Conservation (phyloP, 2,797 vertebrate genomes). For the Siniperca scherzeri region DNA sequence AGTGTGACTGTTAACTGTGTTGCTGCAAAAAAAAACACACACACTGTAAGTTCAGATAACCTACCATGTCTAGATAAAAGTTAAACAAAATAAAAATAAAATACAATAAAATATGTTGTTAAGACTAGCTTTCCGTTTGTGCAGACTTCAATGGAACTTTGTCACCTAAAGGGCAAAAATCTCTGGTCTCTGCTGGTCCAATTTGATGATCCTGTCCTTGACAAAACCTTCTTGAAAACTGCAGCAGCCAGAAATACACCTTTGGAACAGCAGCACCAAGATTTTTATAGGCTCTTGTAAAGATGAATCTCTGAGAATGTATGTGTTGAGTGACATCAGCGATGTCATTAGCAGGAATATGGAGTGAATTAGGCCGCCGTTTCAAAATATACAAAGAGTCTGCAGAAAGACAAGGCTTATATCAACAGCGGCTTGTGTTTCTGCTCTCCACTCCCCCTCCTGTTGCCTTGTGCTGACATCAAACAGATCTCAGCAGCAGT, state of each 20-base stretch:
- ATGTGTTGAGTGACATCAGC: slow-evolving; percentile 70
- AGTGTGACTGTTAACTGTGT: not conserved
- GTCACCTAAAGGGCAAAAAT: not conserved
- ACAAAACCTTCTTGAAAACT: not conserved
- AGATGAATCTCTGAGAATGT: slow-evolving; percentile 44
- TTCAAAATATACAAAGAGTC: slow-evolving; percentile 78
- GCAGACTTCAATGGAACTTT: not conserved
- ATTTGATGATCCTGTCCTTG: not conserved
- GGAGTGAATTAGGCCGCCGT: slow-evolving; percentile 70
- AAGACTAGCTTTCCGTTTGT: not conserved
- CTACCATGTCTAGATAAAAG: not conserved
- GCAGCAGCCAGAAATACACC: slow-evolving; percentile 16
- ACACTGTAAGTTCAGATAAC: not conserved
- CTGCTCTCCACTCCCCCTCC: slow-evolving; percentile 55
- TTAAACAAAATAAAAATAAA: not conserved
- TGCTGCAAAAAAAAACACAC: not conserved
- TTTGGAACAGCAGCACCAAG: not conserved
- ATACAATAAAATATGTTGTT: not conserved
- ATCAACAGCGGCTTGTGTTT: slow-evolving; percentile 78
- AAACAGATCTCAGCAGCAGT: slow-evolving; percentile 64
- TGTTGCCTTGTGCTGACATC: slow-evolving; percentile 58
- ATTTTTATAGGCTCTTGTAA: slow-evolving; percentile 14
- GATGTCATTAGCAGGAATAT: slow-evolving; percentile 63
- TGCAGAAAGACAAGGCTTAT: slow-evolving; percentile 64
- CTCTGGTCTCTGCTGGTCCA: not conserved